Evolutionary conservation across 2,888 invertebrate genomes (phyloP), one percentile per base, ranked within the genome.

Genomic region (Petrophora chlorosata): DNA sequence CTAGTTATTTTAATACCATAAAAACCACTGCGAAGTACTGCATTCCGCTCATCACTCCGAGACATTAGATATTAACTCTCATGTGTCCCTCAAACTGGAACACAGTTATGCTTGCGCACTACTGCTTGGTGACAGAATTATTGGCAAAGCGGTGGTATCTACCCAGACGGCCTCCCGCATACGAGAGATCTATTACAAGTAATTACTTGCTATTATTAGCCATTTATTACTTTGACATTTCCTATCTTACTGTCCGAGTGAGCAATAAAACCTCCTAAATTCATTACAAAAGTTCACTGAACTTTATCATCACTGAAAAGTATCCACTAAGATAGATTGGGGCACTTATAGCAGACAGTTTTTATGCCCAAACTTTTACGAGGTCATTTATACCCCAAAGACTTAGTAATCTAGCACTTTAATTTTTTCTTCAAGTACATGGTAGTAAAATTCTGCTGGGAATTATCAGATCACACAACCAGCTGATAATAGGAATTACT

Each of bases 301-400:
- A 38, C 14, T 48, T 42, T 38, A 33, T 48, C 33, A 48, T 48
- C 42, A 38, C 23, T 30, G 48, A 42, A 12, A 48, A 36, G 23
- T 42, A 48, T 14, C 17, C 17, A 25, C 14, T 13, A 13, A 40
- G 38, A 42, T 42, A 42, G 48, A 43, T 48, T 48, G 32, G 15
- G 9, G 26, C 28, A 33, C 48, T 42, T 19, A 19, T 42, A 38
- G 42, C 28, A 30, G 17, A 16, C 42, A 42, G 48, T 48, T 48
- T 47, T 48, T 48, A 48, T 38, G 38, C 25, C 14, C 14, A 36
- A 48, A 48, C 33, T 48, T 48, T 47, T 46, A 40, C 35, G 40
- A 41, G 29, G 35, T 17, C 16, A 41, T 47, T 35, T 41, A 30
- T 47, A 12, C 40, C 4, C 9, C 46, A 40, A 39, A 34, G 33